These are phyloP conservation scores for Poeciliopsis paucimaculata DNA, from an alignment of 2,797 vertebrate species.

Conservation along the genomic window DNA sequence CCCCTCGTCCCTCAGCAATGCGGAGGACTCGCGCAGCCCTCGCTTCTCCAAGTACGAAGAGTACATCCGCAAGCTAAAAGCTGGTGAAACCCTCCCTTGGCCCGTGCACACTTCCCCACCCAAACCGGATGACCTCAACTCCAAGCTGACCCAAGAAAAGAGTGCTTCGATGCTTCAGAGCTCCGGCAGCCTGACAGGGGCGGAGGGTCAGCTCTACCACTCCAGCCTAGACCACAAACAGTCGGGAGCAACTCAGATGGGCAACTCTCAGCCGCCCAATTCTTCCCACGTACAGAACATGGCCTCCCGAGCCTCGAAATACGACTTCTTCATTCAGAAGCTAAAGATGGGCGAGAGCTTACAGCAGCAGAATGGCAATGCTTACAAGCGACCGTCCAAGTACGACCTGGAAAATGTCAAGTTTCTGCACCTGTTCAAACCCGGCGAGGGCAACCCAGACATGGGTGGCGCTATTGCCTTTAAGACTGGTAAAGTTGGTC, in stretches of 20 bases:
- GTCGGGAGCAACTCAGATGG: slow-evolving; percentile 80
- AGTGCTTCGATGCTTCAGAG: slow-evolving; percentile 80
- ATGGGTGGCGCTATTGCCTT: slow-evolving; percentile 99
- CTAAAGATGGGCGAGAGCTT: slow-evolving; percentile 94
- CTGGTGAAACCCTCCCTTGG: slow-evolving; percentile 93
- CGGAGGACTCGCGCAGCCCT: slow-evolving; percentile 91
- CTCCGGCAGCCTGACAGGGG: slow-evolving; percentile 76
- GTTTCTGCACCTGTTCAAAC: slow-evolving; percentile 97
- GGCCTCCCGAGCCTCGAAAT: slow-evolving; percentile 92
- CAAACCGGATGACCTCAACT: slow-evolving; percentile 87
- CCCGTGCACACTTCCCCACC: slow-evolving; percentile 82
- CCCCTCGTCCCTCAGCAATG: slow-evolving; percentile 79
- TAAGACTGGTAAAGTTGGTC: slow-evolving; percentile 97
- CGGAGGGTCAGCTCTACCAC: slow-evolving; percentile 83
- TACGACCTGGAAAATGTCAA: slow-evolving; percentile 98
- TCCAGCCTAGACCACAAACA: slow-evolving; percentile 88
- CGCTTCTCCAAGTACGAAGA: slow-evolving; percentile 99
- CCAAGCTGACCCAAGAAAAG: slow-evolving; percentile 86
- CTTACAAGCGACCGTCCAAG: slow-evolving; percentile 96
- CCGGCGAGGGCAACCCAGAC: slow-evolving; percentile 94
- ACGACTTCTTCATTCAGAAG: slow-evolving; percentile 98
- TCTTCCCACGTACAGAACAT: slow-evolving; percentile 91
- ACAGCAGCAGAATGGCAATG: slow-evolving; percentile 92
- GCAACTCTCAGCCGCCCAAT: slow-evolving; percentile 79
- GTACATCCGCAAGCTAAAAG: slow-evolving; percentile 97